Evolutionary conservation across 1,140 invertebrate species (phyloP).

Genomic region (Acyrthosiphon pisum): DNA sequence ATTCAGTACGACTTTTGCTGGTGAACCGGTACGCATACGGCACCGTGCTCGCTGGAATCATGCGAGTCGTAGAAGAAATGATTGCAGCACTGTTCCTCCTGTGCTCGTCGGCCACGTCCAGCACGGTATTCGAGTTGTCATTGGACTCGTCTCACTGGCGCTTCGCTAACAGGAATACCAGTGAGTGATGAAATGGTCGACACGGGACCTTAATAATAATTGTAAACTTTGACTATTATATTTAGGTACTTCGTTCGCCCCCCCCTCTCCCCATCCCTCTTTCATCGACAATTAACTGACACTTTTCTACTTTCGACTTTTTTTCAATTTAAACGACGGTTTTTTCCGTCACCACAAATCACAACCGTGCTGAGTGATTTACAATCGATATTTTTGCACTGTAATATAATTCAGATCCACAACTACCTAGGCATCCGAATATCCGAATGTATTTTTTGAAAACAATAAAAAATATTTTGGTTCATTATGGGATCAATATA

Average conservation of each 20-base stretch:
- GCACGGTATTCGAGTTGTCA: background rate
- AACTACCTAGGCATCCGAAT: background rate
- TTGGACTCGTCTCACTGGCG: conserved; percentile 37
- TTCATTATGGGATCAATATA: background rate
- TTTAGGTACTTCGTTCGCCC: no score
- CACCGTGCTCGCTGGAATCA: background rate
- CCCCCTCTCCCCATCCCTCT: background rate
- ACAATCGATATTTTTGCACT: background rate
- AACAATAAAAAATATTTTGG: background rate
- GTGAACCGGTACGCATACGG: background rate
- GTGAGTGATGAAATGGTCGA: background rate
- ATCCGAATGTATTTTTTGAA: background rate
- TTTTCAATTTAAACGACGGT: background rate
- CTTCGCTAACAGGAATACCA: conserved; percentile 3
- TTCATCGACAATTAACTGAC: background rate
- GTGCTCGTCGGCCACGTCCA: no score
- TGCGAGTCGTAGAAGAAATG: background rate
- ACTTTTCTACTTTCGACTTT: background rate
- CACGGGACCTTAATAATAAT: background rate
- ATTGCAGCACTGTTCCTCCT: background rate
- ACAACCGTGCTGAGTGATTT: background rate
- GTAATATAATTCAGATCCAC: background rate
- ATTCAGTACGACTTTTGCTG: conserved; percentile 17
- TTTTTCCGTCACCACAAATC: background rate
- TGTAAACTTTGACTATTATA: background rate